phyloP scores from a whole-genome alignment of 2,888 invertebrate genomes.

The Arge pagana region DNA sequence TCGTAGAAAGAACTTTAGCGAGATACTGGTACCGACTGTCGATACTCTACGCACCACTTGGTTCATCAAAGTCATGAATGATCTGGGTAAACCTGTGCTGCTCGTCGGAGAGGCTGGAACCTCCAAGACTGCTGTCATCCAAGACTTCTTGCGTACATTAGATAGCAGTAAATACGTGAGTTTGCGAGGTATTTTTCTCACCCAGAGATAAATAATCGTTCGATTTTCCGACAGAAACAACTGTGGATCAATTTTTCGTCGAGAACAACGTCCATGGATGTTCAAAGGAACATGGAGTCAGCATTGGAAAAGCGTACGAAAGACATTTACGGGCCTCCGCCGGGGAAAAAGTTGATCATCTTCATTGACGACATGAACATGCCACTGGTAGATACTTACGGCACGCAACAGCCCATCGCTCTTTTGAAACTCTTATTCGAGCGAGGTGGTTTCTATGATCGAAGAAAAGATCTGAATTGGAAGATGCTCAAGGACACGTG shows the following conservation, averaged over 20 bases:
- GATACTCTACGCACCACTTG: slow-evolving; percentile 84
- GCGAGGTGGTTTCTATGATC: slow-evolving; percentile 85
- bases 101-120: slow-evolving; percentile 91
- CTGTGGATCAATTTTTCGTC: slow-evolving; percentile 91
- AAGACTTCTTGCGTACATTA: slow-evolving; percentile 76
- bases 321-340: slow-evolving; percentile 86
- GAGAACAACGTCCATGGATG: slow-evolving; percentile 87
- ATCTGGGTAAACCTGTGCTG: slow-evolving; percentile 77
- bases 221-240: slow-evolving; percentile 64
- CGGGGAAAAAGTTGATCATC: slow-evolving; percentile 85
- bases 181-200: slow-evolving; percentile 26
- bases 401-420: slow-evolving; percentile 93
- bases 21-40: slow-evolving; percentile 88
- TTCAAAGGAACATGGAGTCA: slow-evolving; percentile 85
- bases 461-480: slow-evolving; percentile 89
- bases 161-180: slow-evolving; percentile 71
- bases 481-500: slow-evolving; percentile 82
- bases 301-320: slow-evolving; percentile 89
- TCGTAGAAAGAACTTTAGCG: slow-evolving; percentile 70
- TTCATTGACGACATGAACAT: slow-evolving; percentile 96
- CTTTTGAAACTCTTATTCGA: slow-evolving; percentile 89
- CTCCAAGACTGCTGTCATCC: slow-evolving; percentile 88
- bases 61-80: slow-evolving; percentile 77
- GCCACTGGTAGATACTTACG: slow-evolving; percentile 87
- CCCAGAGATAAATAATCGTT: slow-evolving; percentile 2